These are phyloP conservation scores for Microcebus jonahi DNA, from an alignment of 2,113 vertebrate species.

Conservation along the genomic window DNA sequence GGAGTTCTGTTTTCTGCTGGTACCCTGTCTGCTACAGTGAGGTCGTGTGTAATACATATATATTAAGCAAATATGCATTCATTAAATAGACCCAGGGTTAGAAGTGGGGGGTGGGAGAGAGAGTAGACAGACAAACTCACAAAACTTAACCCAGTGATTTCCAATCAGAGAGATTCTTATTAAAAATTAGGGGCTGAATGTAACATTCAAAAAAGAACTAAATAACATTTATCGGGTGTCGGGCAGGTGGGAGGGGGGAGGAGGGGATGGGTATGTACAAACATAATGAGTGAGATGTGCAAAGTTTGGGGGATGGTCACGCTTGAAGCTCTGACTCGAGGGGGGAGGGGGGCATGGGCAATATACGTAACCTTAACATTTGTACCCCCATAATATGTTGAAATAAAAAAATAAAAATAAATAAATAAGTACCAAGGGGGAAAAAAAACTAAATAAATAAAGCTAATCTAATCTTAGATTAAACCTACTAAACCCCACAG, in stretches of 20 bases:
- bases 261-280: too few relatives aligned
- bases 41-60: not conserved
- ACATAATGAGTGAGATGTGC: too few relatives aligned
- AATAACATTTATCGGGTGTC: too few relatives aligned
- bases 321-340: too few relatives aligned
- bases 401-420: too few relatives aligned
- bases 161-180: not conserved
- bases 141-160: not conserved
- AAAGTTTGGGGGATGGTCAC: too few relatives aligned
- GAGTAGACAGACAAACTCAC: not conserved
- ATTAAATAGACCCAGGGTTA: not conserved
- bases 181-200: not conserved
- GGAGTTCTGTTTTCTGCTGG: not conserved
- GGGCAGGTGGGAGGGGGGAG: too few relatives aligned
- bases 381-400: too few relatives aligned
- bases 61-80: not conserved
- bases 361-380: too few relatives aligned
- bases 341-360: too few relatives aligned
- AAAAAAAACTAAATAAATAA: too few relatives aligned
- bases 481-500: not conserved
- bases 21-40: not conserved
- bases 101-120: fast-evolving
- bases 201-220: not conserved
- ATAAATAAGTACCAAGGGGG: too few relatives aligned
- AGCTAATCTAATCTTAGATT: not conserved